Conservation (phyloP, 2,113 vertebrate genomes). For the Rattus norvegicus region DNA sequence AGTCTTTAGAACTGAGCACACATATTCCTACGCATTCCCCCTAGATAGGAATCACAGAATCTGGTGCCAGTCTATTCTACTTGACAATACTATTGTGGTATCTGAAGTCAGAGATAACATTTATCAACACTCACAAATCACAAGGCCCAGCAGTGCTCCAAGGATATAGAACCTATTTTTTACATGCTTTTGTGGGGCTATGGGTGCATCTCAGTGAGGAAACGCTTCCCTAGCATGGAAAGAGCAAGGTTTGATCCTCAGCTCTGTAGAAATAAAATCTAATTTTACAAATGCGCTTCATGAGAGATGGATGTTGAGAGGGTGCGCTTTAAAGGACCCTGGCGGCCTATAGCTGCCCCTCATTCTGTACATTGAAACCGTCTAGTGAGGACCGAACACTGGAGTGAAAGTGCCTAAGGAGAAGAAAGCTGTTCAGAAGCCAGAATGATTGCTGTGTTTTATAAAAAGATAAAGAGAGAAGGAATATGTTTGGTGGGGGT, state of each 20-base stretch:
- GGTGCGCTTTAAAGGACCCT: not conserved
- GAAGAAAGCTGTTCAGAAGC: not conserved
- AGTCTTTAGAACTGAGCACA: not conserved
- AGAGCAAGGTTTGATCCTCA: not conserved
- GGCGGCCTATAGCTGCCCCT: not conserved
- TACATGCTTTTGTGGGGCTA: not conserved
- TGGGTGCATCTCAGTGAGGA: not conserved
- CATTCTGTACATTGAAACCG: not conserved
- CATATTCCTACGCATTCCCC: too few relatives aligned
- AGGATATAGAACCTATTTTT: not conserved
- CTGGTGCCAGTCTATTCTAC: not conserved
- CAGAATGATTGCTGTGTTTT: not conserved
- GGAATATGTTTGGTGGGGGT: too few relatives aligned
- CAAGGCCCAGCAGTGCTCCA: not conserved
- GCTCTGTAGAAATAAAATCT: not conserved
- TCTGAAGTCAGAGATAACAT: not conserved
- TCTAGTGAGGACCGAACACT: not conserved
- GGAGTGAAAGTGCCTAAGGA: not conserved
- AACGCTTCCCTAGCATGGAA: not conserved
- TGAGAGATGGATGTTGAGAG: not conserved
- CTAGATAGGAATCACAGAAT: not conserved
- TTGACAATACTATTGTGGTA: not conserved
- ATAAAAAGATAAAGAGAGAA: too few relatives aligned
- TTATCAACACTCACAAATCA: not conserved
- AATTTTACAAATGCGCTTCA: not conserved